Base-by-base conservation (phyloP, 2,888 invertebrate species). In the Gastrophysa polygoni region DNA sequence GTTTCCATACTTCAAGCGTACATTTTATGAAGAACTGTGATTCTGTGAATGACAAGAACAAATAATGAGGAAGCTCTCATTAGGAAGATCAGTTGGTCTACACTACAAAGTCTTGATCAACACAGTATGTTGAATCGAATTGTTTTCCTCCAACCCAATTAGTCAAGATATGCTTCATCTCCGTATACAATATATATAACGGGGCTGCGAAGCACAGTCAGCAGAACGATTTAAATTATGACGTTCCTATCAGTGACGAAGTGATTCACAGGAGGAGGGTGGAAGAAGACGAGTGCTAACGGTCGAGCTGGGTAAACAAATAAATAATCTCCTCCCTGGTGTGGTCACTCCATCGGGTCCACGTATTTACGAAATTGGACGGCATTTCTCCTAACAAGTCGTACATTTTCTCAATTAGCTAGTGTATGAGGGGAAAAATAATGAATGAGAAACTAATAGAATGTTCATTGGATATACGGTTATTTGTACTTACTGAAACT, bases 171-270 rank as follows among this genome's bases (percentile, higher is more conserved):
- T 11, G 18, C 10, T 18, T 1, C 11, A 10, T 47, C 47, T 14
- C 14, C 3, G 24, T 24, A 24, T 24, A 24, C 24, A 24, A 24
- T 7, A n/a, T 62, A 54, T 60, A 49, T 52, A 58, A 52, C 63
- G 65, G 63, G 48, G 63, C 66, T 68, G 68, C 71, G 68, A 66
- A 68, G 67, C 66, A 64, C 64, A 68, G 63, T 72, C 69, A 68
- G 66, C 71, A 68, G 68, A 67, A 67, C 64, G 66, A 70, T 68
- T 67, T 71, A 71, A 73, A 71, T 71, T 71, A 73, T 69, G 68
- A 70, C 68, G 64, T 67, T 70, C 71, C 72, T 72, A 71, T 70
- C 68, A 70, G 66, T 66, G 66, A 69, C 67, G 64, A 70, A 71
- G 67, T 69, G 70, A 71, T 70, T 72, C 69, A 68, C 71, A 66